Evolutionary conservation across 2,888 invertebrate species (phyloP).

Genomic region (Apotomis betuletana): DNA sequence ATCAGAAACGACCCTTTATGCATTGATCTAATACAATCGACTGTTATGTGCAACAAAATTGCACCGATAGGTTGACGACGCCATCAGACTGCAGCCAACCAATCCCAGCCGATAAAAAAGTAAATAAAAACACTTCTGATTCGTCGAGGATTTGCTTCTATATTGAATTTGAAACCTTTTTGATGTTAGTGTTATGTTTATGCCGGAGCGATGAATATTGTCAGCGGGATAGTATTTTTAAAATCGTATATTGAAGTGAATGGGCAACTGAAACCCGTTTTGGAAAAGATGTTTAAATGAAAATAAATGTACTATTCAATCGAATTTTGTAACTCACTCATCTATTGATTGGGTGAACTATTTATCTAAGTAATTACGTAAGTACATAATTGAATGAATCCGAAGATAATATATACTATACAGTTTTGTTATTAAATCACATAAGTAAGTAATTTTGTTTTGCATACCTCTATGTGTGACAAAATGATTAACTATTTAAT

Average conservation of each 20-base stretch:
- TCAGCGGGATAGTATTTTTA: constrained; percentile 42
- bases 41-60: constrained; percentile 55
- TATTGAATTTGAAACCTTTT: constrained; percentile 62
- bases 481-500: no score
- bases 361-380: no score
- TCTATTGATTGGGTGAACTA: no score
- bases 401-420: no score
- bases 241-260: constrained; percentile 17
- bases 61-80: constrained; percentile 51
- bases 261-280: background rate
- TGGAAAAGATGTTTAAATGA: background rate
- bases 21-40: constrained; percentile 44
- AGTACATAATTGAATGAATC: no score
- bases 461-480: no score
- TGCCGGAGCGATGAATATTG: constrained; percentile 49
- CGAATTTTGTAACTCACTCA: no score
- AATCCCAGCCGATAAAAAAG: constrained; percentile 57
- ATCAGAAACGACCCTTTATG: constrained; percentile 39
- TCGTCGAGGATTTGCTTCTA: constrained; percentile 56
- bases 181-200: constrained; percentile 56
- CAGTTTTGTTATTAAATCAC: no score
- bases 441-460: no score
- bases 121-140: constrained; percentile 65
- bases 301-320: no score
- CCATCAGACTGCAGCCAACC: constrained; percentile 52